Conservation (phyloP, 2,113 vertebrate species). For the Apteryx owenii region DNA sequence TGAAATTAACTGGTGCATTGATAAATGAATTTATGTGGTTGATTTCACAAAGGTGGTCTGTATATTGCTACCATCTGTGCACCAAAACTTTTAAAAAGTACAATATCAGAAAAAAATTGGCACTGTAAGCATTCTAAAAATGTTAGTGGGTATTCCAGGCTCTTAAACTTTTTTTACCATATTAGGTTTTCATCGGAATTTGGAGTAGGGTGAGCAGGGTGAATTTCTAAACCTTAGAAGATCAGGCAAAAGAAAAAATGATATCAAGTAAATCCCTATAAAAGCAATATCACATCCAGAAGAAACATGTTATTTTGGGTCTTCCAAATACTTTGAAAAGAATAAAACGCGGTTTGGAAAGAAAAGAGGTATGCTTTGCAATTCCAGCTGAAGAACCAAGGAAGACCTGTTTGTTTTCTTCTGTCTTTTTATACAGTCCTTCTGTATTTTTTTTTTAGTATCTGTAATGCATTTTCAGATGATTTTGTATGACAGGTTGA, state of each 20-base stretch:
- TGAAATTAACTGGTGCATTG: background rate
- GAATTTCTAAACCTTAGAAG: slow-evolving; percentile 49
- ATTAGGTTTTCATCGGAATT: slow-evolving; percentile 55
- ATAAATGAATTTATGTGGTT: background rate
- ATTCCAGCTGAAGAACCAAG: slow-evolving; percentile 56
- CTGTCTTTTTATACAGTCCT: slow-evolving; percentile 20
- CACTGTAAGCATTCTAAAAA: background rate
- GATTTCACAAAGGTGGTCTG: background rate
- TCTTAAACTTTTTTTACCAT: slow-evolving; percentile 15
- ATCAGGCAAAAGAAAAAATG: slow-evolving; percentile 37
- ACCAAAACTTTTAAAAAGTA: background rate
- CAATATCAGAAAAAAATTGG: background rate
- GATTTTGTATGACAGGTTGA: slow-evolving; percentile 26
- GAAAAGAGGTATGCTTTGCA: slow-evolving; percentile 49
- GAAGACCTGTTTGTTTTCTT: slow-evolving; percentile 59
- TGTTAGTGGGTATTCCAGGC: background rate
- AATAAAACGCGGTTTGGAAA: slow-evolving; percentile 67
- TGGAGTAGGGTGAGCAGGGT: background rate
- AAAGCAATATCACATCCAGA: slow-evolving; percentile 59
- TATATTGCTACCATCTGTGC: slow-evolving; percentile 1
- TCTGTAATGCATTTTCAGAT: slow-evolving; percentile 46
- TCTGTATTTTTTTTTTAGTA: slow-evolving; percentile 16
- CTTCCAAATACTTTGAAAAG: slow-evolving; percentile 60
- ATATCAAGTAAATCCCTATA: slow-evolving; percentile 40
- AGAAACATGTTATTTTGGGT: slow-evolving; percentile 61